phyloP scores from a whole-genome alignment of 2,797 vertebrate species.

The Cygnus olor region DNA sequence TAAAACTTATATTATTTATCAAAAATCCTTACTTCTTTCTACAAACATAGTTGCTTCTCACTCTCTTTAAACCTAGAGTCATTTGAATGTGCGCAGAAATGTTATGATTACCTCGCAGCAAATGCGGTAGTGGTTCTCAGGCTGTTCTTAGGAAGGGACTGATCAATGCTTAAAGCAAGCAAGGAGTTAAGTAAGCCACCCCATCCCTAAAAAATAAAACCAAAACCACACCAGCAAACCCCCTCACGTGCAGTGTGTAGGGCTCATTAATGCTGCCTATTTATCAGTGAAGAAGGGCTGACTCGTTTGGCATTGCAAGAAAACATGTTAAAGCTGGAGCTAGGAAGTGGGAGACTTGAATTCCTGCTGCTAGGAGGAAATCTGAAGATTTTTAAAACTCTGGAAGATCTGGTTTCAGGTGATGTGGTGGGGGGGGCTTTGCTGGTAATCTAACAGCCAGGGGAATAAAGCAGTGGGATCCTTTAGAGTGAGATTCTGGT shows the following conservation, averaged over 20 bases:
- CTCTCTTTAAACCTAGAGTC: background rate
- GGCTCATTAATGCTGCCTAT: background rate
- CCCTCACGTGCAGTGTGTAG: no score
- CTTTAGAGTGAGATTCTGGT: background rate
- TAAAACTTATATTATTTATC: background rate
- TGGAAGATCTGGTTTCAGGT: background rate
- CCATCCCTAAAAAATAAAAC: accelerated
- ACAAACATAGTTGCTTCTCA: background rate
- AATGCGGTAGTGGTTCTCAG: background rate
- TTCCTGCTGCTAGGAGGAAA: background rate
- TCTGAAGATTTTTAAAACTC: accelerated
- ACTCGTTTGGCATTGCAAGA: accelerated
- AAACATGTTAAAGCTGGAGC: background rate
- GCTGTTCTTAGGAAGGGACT: no score
- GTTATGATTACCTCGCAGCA: background rate
- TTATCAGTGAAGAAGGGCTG: background rate
- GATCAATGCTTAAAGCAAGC: background rate
- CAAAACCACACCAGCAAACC: no score
- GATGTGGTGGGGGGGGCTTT: background rate
- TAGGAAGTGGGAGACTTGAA: background rate
- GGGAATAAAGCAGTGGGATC: background rate
- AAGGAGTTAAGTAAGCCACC: no score
- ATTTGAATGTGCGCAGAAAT: background rate
- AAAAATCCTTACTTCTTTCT: background rate
- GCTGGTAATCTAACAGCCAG: background rate